A percentile compares a stretch with the other conserved stretches of the same genome.
phyloP scores from a whole-genome alignment of 2,113 vertebrate genomes.

The Nannobrachium achirus region DNA sequence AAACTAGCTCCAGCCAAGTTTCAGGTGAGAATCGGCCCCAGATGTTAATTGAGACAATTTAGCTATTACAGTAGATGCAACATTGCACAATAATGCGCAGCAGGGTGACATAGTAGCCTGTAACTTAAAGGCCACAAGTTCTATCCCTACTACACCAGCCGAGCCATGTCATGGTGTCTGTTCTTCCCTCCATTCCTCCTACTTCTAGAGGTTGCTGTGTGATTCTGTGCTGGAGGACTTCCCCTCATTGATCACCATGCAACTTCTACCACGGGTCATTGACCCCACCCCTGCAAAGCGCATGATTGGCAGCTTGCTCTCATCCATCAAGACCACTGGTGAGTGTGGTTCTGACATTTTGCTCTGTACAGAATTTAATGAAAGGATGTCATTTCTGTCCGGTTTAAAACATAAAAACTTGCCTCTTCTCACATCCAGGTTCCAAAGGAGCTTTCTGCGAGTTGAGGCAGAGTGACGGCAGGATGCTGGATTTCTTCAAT shows the following conservation, averaged over 20 bases:
- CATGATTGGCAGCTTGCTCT: slow-evolving; percentile 91
- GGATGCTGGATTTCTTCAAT: slow-evolving; percentile 91
- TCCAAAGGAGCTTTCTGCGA: slow-evolving; percentile 94
- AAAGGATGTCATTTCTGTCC: neutral
- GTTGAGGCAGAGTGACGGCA: slow-evolving; percentile 87
- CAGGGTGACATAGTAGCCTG: neutral
- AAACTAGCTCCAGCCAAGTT: slow-evolving; percentile 87
- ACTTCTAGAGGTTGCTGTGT: slow-evolving; percentile 52
- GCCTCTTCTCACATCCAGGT: slow-evolving; percentile 72
- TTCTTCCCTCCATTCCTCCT: slow-evolving; percentile 1
- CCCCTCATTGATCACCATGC: slow-evolving; percentile 89
- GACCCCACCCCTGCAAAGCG: slow-evolving; percentile 91
- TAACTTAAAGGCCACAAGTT: neutral
- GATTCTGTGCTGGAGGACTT: slow-evolving; percentile 88
- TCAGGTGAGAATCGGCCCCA: slow-evolving; percentile 86
- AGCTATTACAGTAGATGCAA: neutral
- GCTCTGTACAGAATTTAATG: neutral
- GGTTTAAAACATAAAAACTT: neutral
- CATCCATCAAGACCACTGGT: slow-evolving; percentile 91
- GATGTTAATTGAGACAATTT: slow-evolving; percentile 44
- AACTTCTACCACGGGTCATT: slow-evolving; percentile 91
- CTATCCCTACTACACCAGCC: neutral
- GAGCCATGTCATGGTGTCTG: neutral
- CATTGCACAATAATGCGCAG: no score
- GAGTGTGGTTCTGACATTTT: slow-evolving; percentile 46